These are phyloP conservation scores for Meriones unguiculatus DNA, from an alignment of 2,113 vertebrate genomes.

Conservation along the genomic window DNA sequence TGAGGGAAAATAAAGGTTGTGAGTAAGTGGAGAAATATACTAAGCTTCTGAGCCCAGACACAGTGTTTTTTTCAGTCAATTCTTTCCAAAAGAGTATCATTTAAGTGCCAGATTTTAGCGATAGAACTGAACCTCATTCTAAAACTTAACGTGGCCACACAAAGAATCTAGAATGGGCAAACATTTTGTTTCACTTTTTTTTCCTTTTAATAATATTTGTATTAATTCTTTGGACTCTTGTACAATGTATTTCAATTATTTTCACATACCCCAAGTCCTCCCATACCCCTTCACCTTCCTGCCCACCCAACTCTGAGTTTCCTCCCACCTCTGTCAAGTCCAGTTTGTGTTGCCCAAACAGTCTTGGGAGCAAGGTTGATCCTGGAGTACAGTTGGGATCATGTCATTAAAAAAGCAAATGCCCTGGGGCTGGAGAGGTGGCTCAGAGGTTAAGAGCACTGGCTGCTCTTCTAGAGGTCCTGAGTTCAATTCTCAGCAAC, in stretches of 20 bases:
- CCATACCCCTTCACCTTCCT: not conserved
- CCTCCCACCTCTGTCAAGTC: too few species aligned
- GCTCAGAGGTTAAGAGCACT: too few species aligned
- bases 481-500: too few species aligned
- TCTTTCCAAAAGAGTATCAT: constrained; percentile 44
- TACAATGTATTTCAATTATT: not conserved
- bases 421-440: not conserved
- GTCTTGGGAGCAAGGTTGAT: not conserved
- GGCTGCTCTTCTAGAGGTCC: too few species aligned
- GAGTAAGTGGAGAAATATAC: constrained; percentile 45
- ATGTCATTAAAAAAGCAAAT: not conserved
- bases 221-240: not conserved
- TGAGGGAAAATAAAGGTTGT: constrained; percentile 46
- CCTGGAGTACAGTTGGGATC: not conserved
- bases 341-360: not conserved
- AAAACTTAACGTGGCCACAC: constrained; percentile 46
- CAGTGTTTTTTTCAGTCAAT: not conserved
- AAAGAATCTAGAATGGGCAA: constrained; percentile 6
- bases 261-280: not conserved
- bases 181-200: not conserved
- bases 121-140: constrained; percentile 51
- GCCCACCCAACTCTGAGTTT: not conserved
- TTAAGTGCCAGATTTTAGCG: constrained; percentile 3
- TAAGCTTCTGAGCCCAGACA: not conserved
- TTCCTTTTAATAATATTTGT: not conserved